These are phyloP conservation scores for Guaruba guarouba DNA, from an alignment of 2,113 vertebrate genomes.

Conservation along the genomic window DNA sequence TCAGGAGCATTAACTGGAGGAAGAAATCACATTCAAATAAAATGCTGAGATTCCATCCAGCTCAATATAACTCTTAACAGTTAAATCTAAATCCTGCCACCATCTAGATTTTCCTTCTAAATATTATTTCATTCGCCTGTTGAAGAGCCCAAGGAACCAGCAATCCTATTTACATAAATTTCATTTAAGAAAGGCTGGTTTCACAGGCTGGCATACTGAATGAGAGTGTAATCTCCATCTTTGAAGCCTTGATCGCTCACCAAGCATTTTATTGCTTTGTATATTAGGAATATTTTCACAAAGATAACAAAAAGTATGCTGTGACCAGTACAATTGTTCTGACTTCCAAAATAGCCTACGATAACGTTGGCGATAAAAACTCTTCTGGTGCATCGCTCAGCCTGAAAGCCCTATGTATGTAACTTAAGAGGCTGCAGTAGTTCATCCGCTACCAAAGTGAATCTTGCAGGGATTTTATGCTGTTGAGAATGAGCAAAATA, in stretches of 20 bases:
- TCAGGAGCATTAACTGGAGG: background rate
- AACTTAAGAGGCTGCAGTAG: background rate
- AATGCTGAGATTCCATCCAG: background rate
- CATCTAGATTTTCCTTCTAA: background rate
- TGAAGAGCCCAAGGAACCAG: background rate
- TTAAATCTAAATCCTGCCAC: background rate
- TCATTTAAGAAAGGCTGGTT: background rate
- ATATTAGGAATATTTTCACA: background rate
- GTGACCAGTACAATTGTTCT: background rate
- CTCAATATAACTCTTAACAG: background rate
- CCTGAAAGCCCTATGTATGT: background rate
- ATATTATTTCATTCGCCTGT: background rate
- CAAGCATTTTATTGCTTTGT: conserved; percentile 6
- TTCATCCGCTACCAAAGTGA: background rate
- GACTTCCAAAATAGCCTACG: background rate
- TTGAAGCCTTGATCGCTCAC: background rate
- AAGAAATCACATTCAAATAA: background rate
- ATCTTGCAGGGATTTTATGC: background rate
- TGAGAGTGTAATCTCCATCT: background rate
- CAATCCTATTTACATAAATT: conserved; percentile 17
- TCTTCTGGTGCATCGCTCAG: background rate
- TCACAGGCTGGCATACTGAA: background rate
- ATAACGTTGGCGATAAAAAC: background rate
- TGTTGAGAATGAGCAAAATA: background rate
- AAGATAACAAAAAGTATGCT: background rate